Conservation (phyloP, 2,888 invertebrate species). For the Celastrina argiolus region DNA sequence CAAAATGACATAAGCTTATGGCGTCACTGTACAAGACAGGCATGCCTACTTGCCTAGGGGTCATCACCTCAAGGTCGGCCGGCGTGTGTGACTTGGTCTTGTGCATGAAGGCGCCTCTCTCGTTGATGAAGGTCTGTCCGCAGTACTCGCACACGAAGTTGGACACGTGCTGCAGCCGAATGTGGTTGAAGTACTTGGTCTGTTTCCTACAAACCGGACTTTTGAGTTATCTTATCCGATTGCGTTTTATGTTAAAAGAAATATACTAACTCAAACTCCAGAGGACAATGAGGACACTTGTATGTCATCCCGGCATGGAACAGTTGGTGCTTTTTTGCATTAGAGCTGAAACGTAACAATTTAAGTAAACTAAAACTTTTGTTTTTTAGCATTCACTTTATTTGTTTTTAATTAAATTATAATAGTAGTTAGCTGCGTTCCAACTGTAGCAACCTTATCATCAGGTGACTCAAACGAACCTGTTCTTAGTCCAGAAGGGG, state of each 20-base stretch:
- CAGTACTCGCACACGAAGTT: conserved; percentile 65
- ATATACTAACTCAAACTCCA: conserved; percentile 54
- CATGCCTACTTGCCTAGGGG: not conserved
- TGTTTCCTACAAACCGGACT: conserved; percentile 49
- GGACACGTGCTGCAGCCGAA: conserved; percentile 65
- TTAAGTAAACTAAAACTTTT: not conserved
- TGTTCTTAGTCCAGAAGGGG: conserved; percentile 59
- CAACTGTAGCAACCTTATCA: not conserved
- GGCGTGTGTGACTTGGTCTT: conserved; percentile 60
- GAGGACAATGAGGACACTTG: conserved; percentile 62
- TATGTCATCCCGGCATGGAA: conserved; percentile 66
- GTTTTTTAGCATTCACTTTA: not conserved
- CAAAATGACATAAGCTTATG: not conserved
- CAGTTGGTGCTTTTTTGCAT: conserved; percentile 59
- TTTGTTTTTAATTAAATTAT: too few relatives aligned
- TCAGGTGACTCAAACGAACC: conserved; percentile 38
- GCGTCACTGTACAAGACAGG: not conserved
- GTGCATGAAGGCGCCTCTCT: conserved; percentile 63
- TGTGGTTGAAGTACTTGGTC: conserved; percentile 68
- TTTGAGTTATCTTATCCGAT: not conserved
- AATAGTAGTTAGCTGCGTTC: too few relatives aligned
- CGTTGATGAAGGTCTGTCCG: conserved; percentile 64
- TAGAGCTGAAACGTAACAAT: conserved; percentile 44
- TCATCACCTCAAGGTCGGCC: conserved; percentile 43
- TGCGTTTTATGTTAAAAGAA: not conserved